Evolutionary conservation across 2,797 vertebrate species (phyloP).

Genomic region (Aplochiton taeniatus): DNA sequence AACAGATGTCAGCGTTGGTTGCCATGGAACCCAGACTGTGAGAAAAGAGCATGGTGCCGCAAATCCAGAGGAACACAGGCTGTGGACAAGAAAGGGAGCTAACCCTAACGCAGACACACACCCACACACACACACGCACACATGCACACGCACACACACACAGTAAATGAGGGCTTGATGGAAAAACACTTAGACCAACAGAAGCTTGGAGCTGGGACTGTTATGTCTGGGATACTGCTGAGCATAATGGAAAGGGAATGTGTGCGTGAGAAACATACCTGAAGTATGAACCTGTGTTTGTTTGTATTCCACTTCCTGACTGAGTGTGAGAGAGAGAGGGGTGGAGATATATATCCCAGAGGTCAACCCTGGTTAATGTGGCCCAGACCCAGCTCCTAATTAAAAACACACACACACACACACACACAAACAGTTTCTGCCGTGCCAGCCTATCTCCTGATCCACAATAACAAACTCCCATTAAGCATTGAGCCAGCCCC

Average conservation of each 20-base stretch:
- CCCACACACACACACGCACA: no score
- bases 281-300: background rate
- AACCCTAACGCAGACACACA: no score
- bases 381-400: background rate
- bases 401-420: background rate
- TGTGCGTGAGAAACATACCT: background rate
- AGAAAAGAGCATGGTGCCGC: no score
- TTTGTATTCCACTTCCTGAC: background rate
- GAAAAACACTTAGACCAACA: no score
- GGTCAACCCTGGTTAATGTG: background rate
- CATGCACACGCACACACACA: no score
- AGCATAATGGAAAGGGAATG: background rate
- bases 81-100: no score
- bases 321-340: background rate
- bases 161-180: no score
- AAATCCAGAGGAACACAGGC: no score
- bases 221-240: background rate
- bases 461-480: slow-evolving; percentile 42
- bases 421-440: background rate
- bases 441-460: slow-evolving; percentile 17
- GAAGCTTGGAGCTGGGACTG: no score
- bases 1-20: background rate
- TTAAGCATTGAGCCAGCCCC: background rate
- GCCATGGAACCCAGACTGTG: background rate
- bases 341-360: background rate